A percentile compares a stretch with the other conserved stretches of the same genome.
Evolutionary conservation across 2,888 invertebrate species (phyloP).

Genomic region (Lutraria lutraria): DNA sequence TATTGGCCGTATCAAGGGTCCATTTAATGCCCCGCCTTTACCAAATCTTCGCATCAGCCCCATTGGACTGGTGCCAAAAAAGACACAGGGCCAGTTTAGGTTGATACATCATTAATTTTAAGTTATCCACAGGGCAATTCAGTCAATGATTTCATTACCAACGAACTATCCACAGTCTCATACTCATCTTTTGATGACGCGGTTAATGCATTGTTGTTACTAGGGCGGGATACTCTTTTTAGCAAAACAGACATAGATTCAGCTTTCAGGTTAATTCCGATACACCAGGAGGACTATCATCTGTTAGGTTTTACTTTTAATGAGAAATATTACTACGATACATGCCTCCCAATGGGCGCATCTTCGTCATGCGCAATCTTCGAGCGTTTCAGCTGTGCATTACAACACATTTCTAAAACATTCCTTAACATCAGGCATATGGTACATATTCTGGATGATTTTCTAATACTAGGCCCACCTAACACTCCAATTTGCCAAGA

Average conservation of each 20-base stretch:
- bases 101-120: conserved; percentile 65
- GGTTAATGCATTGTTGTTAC: conserved; percentile 42
- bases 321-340: conserved; percentile 55
- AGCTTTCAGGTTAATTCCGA: conserved; percentile 54
- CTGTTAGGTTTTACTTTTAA: conserved; percentile 49
- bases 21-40: too few species aligned
- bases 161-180: conserved; percentile 19
- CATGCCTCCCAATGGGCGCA: conserved; percentile 52
- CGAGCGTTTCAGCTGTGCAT: conserved; percentile 52
- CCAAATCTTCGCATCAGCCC: conserved; percentile 45
- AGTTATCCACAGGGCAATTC: conserved; percentile 53
- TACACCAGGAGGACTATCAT: conserved; percentile 54
- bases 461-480: conserved; percentile 39
- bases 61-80: conserved; percentile 59
- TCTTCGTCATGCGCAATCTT: conserved; percentile 57
- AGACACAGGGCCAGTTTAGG: conserved; percentile 49
- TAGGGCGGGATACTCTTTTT: conserved; percentile 37
- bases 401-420: conserved; percentile 39
- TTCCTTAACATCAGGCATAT: conserved; percentile 20
- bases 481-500: neutral
- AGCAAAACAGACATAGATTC: conserved; percentile 60
- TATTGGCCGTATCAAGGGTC: too few species aligned
- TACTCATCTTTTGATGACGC: too few species aligned
- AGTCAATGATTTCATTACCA: conserved; percentile 59
- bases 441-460: conserved; percentile 61